A percentile compares a stretch with the other conserved stretches of the same genome.
Conservation (phyloP, 2,888 invertebrate genomes). For the Plagodis dolabraria region DNA sequence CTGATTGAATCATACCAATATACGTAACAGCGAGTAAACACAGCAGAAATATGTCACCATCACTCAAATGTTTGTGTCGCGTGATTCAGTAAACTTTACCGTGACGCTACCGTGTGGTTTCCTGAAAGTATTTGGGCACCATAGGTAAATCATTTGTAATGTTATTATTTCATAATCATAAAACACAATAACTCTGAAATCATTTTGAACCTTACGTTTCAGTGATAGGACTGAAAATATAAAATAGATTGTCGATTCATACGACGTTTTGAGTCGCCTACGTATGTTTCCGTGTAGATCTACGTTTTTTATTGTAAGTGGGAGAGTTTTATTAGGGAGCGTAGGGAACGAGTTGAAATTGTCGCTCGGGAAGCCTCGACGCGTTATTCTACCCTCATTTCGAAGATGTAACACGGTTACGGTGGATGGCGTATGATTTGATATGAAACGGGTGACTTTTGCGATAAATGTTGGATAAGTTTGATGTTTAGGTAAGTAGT, state of each 20-base stretch:
- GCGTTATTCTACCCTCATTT: slow-evolving; percentile 7
- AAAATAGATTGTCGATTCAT: not conserved
- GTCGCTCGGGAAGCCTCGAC: slow-evolving; percentile 6
- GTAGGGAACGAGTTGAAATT: slow-evolving; percentile 19
- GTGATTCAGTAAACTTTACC: not conserved
- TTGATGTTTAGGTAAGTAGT: not conserved
- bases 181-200: not conserved
- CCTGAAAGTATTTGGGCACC: not conserved
- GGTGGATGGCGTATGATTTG: slow-evolving; percentile 5
- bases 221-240: slow-evolving; percentile 6
- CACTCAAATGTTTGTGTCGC: not conserved
- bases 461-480: not conserved
- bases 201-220: slow-evolving; percentile 4
- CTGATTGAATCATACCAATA: too few species aligned
- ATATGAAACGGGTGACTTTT: slow-evolving; percentile 5
- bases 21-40: not conserved
- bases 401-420: slow-evolving; percentile 5
- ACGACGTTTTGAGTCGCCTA: not conserved
- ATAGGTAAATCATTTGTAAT: too few species aligned
- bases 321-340: slow-evolving; percentile 23
- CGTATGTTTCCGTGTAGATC: slow-evolving; percentile 8
- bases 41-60: not conserved
- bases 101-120: slow-evolving; percentile 1
- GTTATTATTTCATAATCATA: not conserved
- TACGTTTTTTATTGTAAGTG: slow-evolving; percentile 20